These are phyloP conservation scores for Anoplopoma fimbria DNA, from an alignment of 2,113 vertebrate genomes.

Conservation along the genomic window DNA sequence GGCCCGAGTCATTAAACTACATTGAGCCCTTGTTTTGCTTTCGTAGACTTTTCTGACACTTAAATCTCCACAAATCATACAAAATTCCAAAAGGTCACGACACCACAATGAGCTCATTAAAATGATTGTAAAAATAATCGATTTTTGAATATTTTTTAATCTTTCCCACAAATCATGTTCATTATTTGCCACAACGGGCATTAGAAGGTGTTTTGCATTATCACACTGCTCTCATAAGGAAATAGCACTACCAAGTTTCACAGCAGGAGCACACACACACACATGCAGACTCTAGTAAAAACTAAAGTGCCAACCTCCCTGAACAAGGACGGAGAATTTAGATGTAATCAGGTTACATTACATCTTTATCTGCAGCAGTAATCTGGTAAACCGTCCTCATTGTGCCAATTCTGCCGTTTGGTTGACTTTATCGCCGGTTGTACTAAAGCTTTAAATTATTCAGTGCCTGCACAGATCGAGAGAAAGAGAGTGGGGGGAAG, in stretches of 20 bases:
- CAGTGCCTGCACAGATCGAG: conserved; percentile 56
- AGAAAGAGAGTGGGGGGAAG: conserved; percentile 25
- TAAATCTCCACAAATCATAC: neutral
- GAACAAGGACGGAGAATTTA: neutral
- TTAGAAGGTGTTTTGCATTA: neutral
- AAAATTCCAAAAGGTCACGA: neutral
- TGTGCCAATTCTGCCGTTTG: conserved; percentile 43
- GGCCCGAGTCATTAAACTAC: neutral
- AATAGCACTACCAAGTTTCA: neutral
- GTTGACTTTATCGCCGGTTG: conserved; percentile 68
- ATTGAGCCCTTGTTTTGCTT: neutral
- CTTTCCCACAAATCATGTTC: neutral
- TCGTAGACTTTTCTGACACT: too few relatives aligned
- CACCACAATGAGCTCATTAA: neutral
- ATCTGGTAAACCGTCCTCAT: conserved; percentile 45
- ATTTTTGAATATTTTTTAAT: neutral
- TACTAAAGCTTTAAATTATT: conserved; percentile 77
- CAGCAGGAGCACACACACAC: neutral
- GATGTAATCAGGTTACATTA: conserved; percentile 34
- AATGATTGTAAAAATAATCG: neutral
- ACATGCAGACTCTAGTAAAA: neutral
- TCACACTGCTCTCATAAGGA: neutral
- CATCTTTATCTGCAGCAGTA: conserved; percentile 17
- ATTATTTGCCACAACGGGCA: neutral
- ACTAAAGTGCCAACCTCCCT: neutral